Conservation (phyloP, 2,797 vertebrate species). For the Brachymystax lenok region DNA sequence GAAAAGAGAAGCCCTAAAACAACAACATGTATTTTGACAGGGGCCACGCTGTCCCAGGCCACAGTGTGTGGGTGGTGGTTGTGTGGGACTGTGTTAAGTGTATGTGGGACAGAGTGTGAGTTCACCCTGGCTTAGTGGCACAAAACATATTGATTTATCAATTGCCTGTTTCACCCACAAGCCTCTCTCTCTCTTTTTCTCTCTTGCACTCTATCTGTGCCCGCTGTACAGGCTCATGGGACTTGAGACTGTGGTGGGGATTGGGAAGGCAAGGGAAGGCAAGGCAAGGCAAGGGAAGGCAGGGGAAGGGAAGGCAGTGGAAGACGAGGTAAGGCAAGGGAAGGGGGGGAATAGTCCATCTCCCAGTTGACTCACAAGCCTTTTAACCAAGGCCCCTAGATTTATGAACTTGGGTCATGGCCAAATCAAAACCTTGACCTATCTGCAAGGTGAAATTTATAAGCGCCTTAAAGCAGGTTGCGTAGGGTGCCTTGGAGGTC, state of each 20-base stretch:
- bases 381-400: slow-evolving; percentile 73
- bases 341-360: slow-evolving; percentile 5
- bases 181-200: slow-evolving; percentile 5
- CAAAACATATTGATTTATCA: slow-evolving; percentile 84
- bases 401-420: slow-evolving; percentile 81
- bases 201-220: slow-evolving; percentile 36
- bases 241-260: slow-evolving; percentile 54
- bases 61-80: slow-evolving; percentile 54
- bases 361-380: slow-evolving; percentile 63
- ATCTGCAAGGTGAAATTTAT: slow-evolving; percentile 76
- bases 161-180: slow-evolving; percentile 50
- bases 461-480: slow-evolving; percentile 68
- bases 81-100: too few relatives aligned
- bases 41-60: slow-evolving; percentile 72
- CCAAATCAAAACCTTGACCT: slow-evolving; percentile 84
- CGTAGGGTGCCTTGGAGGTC: slow-evolving; percentile 58
- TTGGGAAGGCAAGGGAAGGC: slow-evolving; percentile 33
- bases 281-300: slow-evolving; percentile 30
- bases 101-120: slow-evolving; percentile 62
- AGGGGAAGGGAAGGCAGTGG: slow-evolving; percentile 53
- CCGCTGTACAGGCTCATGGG: slow-evolving; percentile 1
- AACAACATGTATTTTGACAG: slow-evolving; percentile 82
- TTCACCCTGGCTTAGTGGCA: slow-evolving; percentile 65
- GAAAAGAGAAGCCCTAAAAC: slow-evolving; percentile 76
- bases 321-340: too few relatives aligned